A percentile compares a stretch with the other conserved stretches of the same genome.
These are phyloP conservation scores for Xenops minutus DNA, from an alignment of 2,797 vertebrate genomes.

Conservation along the genomic window DNA sequence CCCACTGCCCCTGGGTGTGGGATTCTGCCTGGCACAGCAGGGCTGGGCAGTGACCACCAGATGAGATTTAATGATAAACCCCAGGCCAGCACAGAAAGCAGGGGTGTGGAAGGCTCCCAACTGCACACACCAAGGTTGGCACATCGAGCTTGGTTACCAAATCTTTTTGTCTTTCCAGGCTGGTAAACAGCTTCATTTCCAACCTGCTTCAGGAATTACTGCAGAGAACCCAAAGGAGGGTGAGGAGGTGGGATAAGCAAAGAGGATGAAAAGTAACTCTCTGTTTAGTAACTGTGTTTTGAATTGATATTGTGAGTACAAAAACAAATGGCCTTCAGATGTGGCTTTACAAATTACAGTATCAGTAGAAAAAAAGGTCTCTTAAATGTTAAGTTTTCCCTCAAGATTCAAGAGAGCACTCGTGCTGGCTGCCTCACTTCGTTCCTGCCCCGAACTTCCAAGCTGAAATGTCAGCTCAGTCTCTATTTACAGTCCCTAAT, in stretches of 20 bases:
- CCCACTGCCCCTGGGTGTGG: neutral
- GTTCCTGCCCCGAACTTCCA: constrained; percentile 41
- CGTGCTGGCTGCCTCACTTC: constrained; percentile 34
- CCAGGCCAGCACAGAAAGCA: neutral
- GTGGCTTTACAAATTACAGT: constrained; percentile 40
- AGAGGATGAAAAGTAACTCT: neutral
- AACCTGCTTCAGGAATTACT: constrained; percentile 33
- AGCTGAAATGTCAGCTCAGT: constrained; percentile 60
- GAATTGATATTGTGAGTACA: constrained; percentile 28
- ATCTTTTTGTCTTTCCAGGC: constrained; percentile 17
- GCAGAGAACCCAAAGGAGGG: neutral
- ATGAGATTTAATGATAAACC: constrained; percentile 14
- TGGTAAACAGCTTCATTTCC: constrained; percentile 10
- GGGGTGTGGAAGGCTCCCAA: neutral
- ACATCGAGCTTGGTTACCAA: neutral
- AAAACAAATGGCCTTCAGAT: constrained; percentile 64
- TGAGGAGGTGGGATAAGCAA: neutral
- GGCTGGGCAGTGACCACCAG: neutral
- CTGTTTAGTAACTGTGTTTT: constrained; percentile 41
- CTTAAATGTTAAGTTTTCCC: constrained; percentile 56
- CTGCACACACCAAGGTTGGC: neutral
- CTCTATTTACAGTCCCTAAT: constrained; percentile 56
- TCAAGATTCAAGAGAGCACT: constrained; percentile 39
- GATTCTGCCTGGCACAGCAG: neutral
- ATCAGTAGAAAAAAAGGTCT: constrained; percentile 33